Evolutionary conservation across 2,113 vertebrate species (phyloP).

Genomic region (Phaetusa simplex): DNA sequence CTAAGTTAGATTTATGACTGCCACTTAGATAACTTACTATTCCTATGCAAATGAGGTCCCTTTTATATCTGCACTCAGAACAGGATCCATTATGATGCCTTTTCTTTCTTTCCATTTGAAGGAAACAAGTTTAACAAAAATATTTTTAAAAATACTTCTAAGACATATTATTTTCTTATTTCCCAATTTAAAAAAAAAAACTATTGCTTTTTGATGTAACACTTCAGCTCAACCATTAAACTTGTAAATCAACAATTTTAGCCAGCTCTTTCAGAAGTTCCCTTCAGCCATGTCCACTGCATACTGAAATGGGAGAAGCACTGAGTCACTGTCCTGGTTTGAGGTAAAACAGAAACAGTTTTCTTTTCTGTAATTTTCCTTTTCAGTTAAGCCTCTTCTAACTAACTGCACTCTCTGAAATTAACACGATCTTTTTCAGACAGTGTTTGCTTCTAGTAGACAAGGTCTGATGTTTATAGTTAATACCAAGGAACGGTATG

Average conservation of each 20-base stretch:
- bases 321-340: neutral
- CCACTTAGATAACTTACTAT: neutral
- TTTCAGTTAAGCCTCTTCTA: neutral
- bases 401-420: neutral
- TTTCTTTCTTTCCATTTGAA: neutral
- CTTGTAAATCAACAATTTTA: neutral
- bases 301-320: neutral
- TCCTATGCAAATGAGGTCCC: neutral
- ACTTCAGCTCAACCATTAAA: neutral
- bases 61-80: neutral
- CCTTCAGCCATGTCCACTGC: neutral
- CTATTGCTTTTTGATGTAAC: neutral
- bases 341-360: neutral
- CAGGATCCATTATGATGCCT: neutral
- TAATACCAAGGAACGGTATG: neutral
- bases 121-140: neutral
- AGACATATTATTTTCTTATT: neutral
- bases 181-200: neutral
- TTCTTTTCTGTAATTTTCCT: no score
- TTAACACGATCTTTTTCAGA: neutral
- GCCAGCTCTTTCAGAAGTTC: neutral
- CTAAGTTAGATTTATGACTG: neutral
- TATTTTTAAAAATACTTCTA: neutral
- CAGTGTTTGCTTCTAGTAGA: neutral
- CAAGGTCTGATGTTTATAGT: neutral